These are phyloP conservation scores for Neoitamus cyanurus DNA, from an alignment of 2,888 invertebrate species.

Conservation along the genomic window DNA sequence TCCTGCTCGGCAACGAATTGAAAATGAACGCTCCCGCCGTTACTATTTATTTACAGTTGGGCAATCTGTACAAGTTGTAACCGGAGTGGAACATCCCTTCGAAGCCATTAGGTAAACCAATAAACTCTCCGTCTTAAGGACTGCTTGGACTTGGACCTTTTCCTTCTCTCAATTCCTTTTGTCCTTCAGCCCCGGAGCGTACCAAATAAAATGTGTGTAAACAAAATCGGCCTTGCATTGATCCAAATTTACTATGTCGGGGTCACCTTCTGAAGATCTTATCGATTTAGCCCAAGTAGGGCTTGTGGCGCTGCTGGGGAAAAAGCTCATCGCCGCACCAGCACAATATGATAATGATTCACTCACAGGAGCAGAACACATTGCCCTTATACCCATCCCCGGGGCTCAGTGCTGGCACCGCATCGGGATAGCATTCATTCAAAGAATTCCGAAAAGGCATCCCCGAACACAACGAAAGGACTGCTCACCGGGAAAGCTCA, in stretches of 20 bases:
- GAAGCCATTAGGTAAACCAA: neutral
- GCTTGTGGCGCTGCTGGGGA: neutral
- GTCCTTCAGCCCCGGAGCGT: neutral
- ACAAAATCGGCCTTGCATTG: slow-evolving; percentile 19
- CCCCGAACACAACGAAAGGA: neutral
- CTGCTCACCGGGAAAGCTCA: neutral
- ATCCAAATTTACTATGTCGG: slow-evolving; percentile 36
- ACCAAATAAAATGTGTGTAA: slow-evolving; percentile 6
- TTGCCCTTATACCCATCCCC: neutral
- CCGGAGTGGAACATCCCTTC: neutral
- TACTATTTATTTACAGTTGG: neutral
- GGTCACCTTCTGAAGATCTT: slow-evolving; percentile 13
- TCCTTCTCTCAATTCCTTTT: neutral
- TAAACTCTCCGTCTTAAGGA: neutral
- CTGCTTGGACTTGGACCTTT: neutral
- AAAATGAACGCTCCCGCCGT: neutral
- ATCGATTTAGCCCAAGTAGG: slow-evolving; percentile 12
- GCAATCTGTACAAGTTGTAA: neutral
- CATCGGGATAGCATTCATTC: neutral
- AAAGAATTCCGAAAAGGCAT: neutral
- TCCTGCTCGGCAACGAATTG: neutral
- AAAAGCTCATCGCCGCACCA: neutral
- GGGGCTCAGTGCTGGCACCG: neutral
- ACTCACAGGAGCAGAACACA: neutral
- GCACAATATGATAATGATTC: neutral